Evolutionary conservation across 2,797 vertebrate genomes (phyloP).

Genomic region (Chiloscyllium punctatum): DNA sequence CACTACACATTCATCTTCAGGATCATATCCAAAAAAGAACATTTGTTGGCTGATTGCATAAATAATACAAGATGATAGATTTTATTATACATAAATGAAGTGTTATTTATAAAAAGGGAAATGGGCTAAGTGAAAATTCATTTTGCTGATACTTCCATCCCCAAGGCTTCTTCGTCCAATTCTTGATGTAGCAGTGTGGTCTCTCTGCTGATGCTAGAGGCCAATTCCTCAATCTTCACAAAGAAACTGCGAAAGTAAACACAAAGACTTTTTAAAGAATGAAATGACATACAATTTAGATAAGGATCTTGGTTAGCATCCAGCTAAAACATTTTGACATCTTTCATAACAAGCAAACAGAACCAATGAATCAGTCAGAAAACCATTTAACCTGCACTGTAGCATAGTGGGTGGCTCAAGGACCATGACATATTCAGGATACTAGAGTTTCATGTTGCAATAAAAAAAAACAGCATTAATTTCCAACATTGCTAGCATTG

Average conservation of each 20-base stretch:
- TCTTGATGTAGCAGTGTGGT: background rate
- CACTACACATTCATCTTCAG: background rate
- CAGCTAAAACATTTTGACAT: background rate
- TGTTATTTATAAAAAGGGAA: background rate
- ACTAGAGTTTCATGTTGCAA: background rate
- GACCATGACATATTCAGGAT: background rate
- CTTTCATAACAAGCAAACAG: background rate
- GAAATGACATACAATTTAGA: background rate
- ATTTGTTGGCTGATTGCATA: background rate
- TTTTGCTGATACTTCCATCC: background rate
- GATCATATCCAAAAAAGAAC: background rate
- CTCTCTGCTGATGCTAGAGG: conserved; percentile 16
- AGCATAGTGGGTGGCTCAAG: background rate
- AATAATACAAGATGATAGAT: background rate
- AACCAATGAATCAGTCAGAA: background rate
- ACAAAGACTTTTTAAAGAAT: background rate
- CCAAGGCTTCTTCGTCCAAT: conserved; percentile 20
- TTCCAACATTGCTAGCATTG: background rate
- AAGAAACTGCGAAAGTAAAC: conserved; percentile 4
- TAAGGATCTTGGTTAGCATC: too few relatives aligned
- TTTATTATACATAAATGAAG: background rate
- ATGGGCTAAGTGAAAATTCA: conserved; percentile 10
- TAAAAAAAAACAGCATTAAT: background rate
- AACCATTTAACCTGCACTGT: background rate
- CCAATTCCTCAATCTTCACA: background rate